Percentiles rank a stretch among this genome's conserved stretches.
Evolutionary conservation across 2,113 vertebrate genomes (phyloP).

Genomic region (Epinephelus fuscoguttatus): DNA sequence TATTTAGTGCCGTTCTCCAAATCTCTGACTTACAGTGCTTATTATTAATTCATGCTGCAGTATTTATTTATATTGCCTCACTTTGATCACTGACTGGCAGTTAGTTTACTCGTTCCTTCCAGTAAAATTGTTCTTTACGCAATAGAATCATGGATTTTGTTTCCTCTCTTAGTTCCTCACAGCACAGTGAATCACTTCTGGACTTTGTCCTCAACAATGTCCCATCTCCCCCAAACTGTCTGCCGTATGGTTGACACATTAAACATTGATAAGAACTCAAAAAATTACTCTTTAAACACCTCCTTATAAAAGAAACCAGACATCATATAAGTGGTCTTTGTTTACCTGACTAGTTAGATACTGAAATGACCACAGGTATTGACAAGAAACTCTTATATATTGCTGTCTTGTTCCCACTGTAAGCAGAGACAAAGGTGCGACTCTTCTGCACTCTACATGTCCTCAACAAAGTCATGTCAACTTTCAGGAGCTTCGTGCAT

Average conservation of each 20-base stretch:
- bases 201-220: conserved; percentile 8
- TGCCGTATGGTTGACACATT: not conserved
- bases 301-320: not conserved
- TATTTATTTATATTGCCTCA: conserved; percentile 29
- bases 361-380: not conserved
- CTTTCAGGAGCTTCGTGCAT: conserved; percentile 1
- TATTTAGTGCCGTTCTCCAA: conserved; percentile 14
- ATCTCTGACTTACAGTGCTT: not conserved
- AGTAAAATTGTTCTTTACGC: not conserved
- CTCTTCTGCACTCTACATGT: not conserved
- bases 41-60: conserved; percentile 37
- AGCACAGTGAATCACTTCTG: not conserved
- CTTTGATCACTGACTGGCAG: conserved; percentile 53
- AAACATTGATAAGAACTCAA: not conserved
- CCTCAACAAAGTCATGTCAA: not conserved
- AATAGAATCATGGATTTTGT: conserved; percentile 11
- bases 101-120: conserved; percentile 12
- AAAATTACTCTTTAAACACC: not conserved
- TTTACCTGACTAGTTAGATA: not conserved
- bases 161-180: not conserved
- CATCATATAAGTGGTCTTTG: not conserved
- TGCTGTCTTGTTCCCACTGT: not conserved
- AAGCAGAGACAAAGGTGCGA: not conserved
- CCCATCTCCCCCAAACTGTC: not conserved
- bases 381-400: not conserved